phyloP scores from a whole-genome alignment of 2,797 vertebrate species.

The Petrocephalus schoutedeni region DNA sequence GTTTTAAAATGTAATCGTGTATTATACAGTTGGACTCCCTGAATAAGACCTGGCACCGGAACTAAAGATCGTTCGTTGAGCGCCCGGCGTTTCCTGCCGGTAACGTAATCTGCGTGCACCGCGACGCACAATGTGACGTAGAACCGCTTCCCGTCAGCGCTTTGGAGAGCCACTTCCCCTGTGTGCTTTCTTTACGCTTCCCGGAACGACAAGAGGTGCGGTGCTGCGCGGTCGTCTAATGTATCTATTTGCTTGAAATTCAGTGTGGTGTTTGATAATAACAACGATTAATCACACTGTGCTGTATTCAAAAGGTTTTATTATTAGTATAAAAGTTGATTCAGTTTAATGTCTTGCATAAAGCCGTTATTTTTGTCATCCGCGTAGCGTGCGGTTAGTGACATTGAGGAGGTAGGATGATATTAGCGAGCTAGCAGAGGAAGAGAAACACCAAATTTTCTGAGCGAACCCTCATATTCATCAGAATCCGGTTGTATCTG shows the following conservation, averaged over 20 bases:
- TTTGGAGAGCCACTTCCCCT: neutral
- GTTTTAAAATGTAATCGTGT: neutral
- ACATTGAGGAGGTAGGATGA: slow-evolving; percentile 45
- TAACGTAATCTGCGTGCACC: neutral
- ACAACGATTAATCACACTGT: neutral
- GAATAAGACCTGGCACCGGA: neutral
- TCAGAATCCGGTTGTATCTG: too few relatives aligned
- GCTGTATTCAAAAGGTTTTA: neutral
- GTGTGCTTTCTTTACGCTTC: slow-evolving; percentile 7
- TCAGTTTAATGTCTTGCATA: neutral
- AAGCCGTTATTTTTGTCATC: neutral
- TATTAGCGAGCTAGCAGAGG: neutral
- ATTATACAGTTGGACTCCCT: neutral
- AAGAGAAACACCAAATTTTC: neutral
- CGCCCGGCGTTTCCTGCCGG: neutral
- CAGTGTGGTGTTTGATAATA: neutral
- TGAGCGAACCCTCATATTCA: neutral
- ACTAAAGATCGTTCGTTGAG: neutral
- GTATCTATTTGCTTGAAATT: neutral
- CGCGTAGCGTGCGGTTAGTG: slow-evolving; percentile 10
- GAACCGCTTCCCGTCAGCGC: neutral
- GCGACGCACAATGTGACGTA: neutral
- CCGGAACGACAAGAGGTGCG: slow-evolving; percentile 31
- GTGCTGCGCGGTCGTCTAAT: neutral
- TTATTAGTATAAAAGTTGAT: neutral